phyloP scores from a whole-genome alignment of 2,113 vertebrate genomes.

The Azemiops feae region DNA sequence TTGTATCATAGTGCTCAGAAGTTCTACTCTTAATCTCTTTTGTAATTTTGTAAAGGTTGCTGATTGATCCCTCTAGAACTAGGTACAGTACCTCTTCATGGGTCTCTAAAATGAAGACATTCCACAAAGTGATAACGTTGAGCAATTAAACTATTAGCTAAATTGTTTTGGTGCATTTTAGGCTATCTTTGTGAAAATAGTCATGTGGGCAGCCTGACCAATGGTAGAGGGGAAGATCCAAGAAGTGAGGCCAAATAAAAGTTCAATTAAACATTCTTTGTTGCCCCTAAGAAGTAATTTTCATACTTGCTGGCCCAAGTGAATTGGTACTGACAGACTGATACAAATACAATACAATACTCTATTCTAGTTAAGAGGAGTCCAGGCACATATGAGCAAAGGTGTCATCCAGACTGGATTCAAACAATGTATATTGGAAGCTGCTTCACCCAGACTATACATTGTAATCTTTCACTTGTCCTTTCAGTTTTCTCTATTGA shows the following conservation, averaged over 20 bases:
- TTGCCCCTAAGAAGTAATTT: neutral
- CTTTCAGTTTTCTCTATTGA: neutral
- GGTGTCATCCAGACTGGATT: neutral
- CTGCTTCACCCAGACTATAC: neutral
- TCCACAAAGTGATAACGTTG: neutral
- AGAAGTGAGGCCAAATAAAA: neutral
- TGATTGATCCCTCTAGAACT: neutral
- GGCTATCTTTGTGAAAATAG: neutral
- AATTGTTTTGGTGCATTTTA: neutral
- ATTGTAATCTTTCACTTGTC: neutral
- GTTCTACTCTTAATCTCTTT: neutral
- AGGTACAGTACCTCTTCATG: neutral
- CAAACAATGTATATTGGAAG: neutral
- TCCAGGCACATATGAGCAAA: neutral
- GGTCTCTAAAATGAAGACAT: neutral
- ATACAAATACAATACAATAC: neutral
- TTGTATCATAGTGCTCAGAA: neutral
- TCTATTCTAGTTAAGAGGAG: neutral
- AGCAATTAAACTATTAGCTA: neutral
- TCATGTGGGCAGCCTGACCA: neutral
- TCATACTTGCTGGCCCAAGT: neutral
- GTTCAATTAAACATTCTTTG: neutral
- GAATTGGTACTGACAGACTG: neutral
- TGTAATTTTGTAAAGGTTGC: neutral
- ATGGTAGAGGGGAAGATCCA: neutral